phyloP scores from a whole-genome alignment of 2,888 invertebrate species.

The Automeris io region DNA sequence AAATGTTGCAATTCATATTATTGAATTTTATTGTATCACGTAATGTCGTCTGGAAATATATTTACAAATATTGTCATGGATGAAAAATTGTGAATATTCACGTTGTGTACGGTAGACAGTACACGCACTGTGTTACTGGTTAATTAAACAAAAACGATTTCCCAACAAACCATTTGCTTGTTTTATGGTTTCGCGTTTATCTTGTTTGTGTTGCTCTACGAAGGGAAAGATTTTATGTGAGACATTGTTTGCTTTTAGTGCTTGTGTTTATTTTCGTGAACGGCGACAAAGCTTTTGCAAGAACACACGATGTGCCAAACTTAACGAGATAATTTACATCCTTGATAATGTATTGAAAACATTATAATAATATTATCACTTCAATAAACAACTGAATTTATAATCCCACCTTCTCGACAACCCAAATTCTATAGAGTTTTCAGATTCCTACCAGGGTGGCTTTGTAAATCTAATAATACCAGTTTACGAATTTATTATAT shows the following conservation, averaged over 20 bases:
- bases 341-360: not conserved
- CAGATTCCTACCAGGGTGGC: too few relatives aligned
- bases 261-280: slow-evolving; percentile 2
- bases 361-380: too few relatives aligned
- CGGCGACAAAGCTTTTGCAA: slow-evolving; percentile 1
- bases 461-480: too few relatives aligned
- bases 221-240: slow-evolving; percentile 6
- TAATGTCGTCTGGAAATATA: too few relatives aligned
- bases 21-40: too few relatives aligned
- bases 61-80: too few relatives aligned
- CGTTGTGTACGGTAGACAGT: slow-evolving; percentile 11
- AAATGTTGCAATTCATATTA: too few relatives aligned
- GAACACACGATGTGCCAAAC: not conserved
- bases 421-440: too few relatives aligned
- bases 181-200: slow-evolving; percentile 10
- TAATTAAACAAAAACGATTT: slow-evolving; percentile 19
- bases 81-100: too few relatives aligned
- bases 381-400: too few relatives aligned
- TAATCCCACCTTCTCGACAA: too few relatives aligned
- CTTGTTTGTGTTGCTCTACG: slow-evolving; percentile 6
- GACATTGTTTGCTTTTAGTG: slow-evolving; percentile 4
- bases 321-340: not conserved
- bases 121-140: slow-evolving; percentile 7
- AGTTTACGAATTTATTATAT: too few relatives aligned
- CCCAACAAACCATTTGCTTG: slow-evolving; percentile 11